Evolutionary conservation across 2,888 invertebrate genomes (phyloP).

Genomic region (Agrotis clavis): DNA sequence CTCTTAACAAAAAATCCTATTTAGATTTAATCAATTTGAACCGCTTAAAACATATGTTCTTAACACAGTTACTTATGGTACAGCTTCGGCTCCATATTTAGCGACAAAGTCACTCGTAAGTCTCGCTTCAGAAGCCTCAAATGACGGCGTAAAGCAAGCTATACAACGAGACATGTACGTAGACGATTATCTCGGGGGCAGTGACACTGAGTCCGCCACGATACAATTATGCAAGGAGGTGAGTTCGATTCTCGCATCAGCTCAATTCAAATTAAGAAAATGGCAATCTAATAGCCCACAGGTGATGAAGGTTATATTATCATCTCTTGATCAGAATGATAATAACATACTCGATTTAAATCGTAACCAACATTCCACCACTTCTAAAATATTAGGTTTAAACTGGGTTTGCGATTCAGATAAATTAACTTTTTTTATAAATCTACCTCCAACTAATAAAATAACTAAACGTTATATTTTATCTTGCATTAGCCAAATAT

Average conservation of each 20-base stretch:
- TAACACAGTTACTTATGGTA: constrained; percentile 4
- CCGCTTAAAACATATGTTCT: not conserved
- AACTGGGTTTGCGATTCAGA: not conserved
- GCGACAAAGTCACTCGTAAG: no score
- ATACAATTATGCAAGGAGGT: no score
- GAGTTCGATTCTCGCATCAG: no score
- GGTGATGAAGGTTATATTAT: no score
- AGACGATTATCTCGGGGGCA: not conserved
- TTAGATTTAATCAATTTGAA: not conserved
- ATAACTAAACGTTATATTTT: not conserved
- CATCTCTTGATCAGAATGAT: no score
- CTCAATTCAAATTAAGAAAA: no score
- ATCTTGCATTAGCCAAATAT: constrained; percentile 5
- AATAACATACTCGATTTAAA: no score
- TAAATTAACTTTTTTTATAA: no score
- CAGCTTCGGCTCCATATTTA: constrained; percentile 10
- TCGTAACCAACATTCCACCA: not conserved
- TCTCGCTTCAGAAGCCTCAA: no score
- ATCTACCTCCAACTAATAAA: no score
- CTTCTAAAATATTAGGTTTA: constrained; percentile 9
- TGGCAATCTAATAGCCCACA: no score
- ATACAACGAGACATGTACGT: constrained; percentile 4
- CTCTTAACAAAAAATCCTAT: constrained; percentile 14
- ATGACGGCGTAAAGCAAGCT: not conserved
- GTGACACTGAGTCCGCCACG: no score